Evolutionary conservation across 2,113 vertebrate species (phyloP).

Genomic region (Patagioenas fasciata): DNA sequence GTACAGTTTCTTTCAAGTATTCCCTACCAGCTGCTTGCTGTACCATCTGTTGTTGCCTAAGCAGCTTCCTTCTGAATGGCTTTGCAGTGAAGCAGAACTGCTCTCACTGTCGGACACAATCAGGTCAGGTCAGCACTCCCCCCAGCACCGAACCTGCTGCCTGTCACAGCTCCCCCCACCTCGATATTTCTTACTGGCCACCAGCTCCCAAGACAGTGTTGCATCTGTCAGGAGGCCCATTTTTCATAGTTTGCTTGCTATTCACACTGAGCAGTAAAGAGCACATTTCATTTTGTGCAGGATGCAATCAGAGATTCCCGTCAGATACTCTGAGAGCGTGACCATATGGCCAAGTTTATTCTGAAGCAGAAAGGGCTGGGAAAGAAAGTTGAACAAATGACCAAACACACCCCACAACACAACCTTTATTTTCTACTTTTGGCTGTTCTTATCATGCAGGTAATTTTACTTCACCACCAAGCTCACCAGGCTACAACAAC

Average conservation of each 20-base stretch:
- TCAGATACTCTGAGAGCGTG: background rate
- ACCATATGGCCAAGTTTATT: background rate
- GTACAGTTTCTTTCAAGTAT: constrained; percentile 43
- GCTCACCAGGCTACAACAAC: background rate
- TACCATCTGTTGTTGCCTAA: constrained; percentile 78
- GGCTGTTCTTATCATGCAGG: background rate
- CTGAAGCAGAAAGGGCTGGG: background rate
- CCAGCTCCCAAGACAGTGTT: constrained; percentile 40
- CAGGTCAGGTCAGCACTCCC: constrained; percentile 74
- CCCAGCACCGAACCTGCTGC: constrained; percentile 58
- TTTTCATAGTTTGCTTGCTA: background rate
- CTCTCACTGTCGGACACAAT: constrained; percentile 74
- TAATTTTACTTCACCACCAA: background rate
- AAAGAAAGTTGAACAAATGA: background rate
- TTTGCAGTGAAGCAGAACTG: constrained; percentile 73
- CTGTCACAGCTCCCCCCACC: constrained; percentile 40
- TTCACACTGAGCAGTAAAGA: background rate
- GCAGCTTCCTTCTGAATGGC: constrained; percentile 72
- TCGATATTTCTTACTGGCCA: constrained; percentile 53
- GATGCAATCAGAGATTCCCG: background rate
- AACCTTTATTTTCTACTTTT: background rate
- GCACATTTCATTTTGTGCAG: background rate
- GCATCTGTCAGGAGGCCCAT: constrained; percentile 45
- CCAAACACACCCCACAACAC: background rate
- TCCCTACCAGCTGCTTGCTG: constrained; percentile 72